phyloP scores from a whole-genome alignment of 2,113 vertebrate species.

The Perca fluviatilis region DNA sequence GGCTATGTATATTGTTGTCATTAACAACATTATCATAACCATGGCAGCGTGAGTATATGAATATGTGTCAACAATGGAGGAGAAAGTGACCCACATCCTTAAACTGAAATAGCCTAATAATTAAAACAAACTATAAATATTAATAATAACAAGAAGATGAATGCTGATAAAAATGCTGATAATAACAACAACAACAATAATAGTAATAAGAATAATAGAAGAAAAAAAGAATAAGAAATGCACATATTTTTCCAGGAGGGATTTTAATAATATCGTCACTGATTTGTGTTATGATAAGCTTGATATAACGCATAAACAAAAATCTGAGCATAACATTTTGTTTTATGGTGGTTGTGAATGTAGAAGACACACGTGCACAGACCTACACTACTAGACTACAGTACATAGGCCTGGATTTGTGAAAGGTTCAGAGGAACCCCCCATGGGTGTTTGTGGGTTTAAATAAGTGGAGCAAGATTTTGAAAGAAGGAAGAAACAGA shows the following conservation, averaged over 20 bases:
- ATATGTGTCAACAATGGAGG: not conserved
- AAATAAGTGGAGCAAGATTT: slow-evolving; percentile 2
- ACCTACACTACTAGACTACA: not conserved
- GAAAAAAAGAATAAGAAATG: not conserved
- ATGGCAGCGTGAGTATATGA: not conserved
- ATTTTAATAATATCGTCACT: not conserved
- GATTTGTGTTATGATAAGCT: not conserved
- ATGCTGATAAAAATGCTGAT: no score
- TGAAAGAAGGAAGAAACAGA: not conserved
- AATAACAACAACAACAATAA: not conserved
- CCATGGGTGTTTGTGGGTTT: slow-evolving; percentile 1
- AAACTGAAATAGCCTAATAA: not conserved
- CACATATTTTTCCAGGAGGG: not conserved
- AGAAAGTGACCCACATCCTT: not conserved
- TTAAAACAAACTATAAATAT: no score
- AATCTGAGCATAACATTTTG: not conserved
- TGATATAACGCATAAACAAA: not conserved
- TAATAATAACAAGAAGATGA: no score
- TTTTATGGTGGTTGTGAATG: not conserved
- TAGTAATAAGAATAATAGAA: not conserved
- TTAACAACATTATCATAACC: not conserved
- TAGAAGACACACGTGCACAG: not conserved
- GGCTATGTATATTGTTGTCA: not conserved
- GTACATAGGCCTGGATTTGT: not conserved
- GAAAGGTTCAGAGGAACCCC: not conserved